Base-by-base conservation (phyloP, 2,113 vertebrate genomes). In the Gila orcuttii region DNA sequence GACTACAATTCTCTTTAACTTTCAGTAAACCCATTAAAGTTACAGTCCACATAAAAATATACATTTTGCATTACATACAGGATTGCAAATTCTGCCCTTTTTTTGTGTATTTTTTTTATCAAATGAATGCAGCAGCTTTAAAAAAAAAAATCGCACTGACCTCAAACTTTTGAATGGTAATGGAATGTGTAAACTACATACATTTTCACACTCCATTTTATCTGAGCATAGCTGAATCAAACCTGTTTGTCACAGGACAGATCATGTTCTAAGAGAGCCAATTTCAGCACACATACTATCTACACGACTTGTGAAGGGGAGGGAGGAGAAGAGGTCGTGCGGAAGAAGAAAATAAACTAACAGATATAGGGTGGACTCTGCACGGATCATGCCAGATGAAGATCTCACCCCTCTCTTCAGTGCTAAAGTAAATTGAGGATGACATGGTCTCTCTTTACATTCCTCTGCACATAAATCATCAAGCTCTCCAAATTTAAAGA, bases 401-500 rank as follows among this genome's bases (percentile, higher is more conserved):
- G 19, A 23, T 36, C 85, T 74, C 55, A 73, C 13, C 23, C 28
- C 47, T 57, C 23, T 74, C 12, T 25, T 66, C 8, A 25, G 21
- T 9, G 28, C 23, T 59, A n/a, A 59, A 79, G 76, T 36, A 60
- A 23, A 79, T 13, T 33, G 87, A 82, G 2, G 28, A 77, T 82
- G 68, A 71, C n/a, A 86, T 15, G 50, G 79, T 79, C 82, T 81
- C 19, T 45, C 2, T 79, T 88, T n/a, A 36, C 3, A 62, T 88
- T 52, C 23, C 31, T 78, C 45, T 28, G 3, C n/a, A 42, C 8
- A 42, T 89, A 89, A 90, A 91, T 93, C 84, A 81, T 50, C 60
- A n/a, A 9, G 17, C 21, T 39, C 28, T 19, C 6, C 69, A 83
- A 90, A 91, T 80, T 89, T 85, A 88, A 64, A 91, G 86, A 87